Evolutionary conservation across 2,113 vertebrate species (phyloP), one percentile per base, ranked within the genome.

Genomic region (Orthonyx spaldingii): DNA sequence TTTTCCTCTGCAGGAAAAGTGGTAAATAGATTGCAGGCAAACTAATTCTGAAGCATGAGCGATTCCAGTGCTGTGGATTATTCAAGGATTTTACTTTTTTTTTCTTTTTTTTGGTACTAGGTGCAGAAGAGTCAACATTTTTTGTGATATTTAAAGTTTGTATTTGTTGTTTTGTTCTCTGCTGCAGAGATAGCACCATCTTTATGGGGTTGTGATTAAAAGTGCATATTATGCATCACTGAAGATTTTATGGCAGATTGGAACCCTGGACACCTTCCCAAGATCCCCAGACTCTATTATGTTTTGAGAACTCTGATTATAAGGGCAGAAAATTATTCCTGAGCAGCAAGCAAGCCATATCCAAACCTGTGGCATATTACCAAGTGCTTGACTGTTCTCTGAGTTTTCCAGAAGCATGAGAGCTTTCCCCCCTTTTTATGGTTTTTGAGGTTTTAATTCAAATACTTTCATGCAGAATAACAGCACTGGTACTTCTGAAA

Each of bases 281-380:
- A 75, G 39, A 42, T 90, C 86, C 47, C 68, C 56, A 84, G 86
- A 64, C 84, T 95, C 91, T 81, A 27, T 84, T 94, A 68, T 95
- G 83, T 75, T 93, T 93, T 71, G 76, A 94, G 64, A 90, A 89
- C 72, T 90, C 83, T 92, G 92, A 88, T 96, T 92, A 88, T 89
- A 94, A 92, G 85, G 90, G 91, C 92, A 92, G 93, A 96, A 94
- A 84, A 94, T 92, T 84, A 90, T 49, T 63, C 68, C 76, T 87
- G 76, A 90, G 39, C 49, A 84, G 57, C 60, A 89, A 94, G 71
- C 41, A 90, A 75, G 26, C 26, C 75, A 30, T 50, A 22, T 81
- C 90, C 55, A 63, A 87, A 95, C 72, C 57, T 75, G 49, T 81
- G 83, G 86, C 80, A 21, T 75, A 21, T 70, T 94, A 81, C 85